Evolutionary conservation across 2,888 invertebrate species (phyloP).

Genomic region (Linyphia triangularis): DNA sequence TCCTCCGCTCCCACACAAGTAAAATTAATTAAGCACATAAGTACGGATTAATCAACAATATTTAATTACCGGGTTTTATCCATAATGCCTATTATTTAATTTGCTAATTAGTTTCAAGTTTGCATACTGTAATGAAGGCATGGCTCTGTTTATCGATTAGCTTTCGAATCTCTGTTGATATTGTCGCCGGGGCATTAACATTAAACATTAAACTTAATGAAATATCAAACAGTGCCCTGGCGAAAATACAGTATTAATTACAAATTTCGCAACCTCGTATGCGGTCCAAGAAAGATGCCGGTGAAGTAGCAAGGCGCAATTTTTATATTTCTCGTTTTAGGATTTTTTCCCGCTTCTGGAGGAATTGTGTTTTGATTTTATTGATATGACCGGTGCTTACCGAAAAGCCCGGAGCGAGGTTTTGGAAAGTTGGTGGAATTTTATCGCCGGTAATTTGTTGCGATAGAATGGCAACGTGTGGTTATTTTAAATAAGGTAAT

Average conservation of each 20-base stretch:
- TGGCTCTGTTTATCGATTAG: slow-evolving; percentile 66
- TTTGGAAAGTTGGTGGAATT: slow-evolving; percentile 44
- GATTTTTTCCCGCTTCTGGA: neutral
- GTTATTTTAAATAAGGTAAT: slow-evolving; percentile 67
- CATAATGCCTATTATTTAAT: slow-evolving; percentile 75
- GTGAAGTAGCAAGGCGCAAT: neutral
- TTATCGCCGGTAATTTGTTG: slow-evolving; percentile 60
- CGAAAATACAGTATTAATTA: slow-evolving; percentile 63
- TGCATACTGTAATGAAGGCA: slow-evolving; percentile 70
- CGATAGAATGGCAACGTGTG: slow-evolving; percentile 15
- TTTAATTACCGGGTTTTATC: slow-evolving; percentile 75
- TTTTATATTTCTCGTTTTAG: neutral
- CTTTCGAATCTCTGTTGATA: slow-evolving; percentile 70
- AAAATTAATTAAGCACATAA: slow-evolving; percentile 75
- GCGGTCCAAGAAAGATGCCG: neutral
- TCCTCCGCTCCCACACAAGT: slow-evolving; percentile 41
- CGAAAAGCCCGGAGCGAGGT: slow-evolving; percentile 21
- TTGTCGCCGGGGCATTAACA: slow-evolving; percentile 70
- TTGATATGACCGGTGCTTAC: slow-evolving; percentile 57
- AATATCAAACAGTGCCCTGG: slow-evolving; percentile 70
- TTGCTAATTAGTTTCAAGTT: slow-evolving; percentile 74
- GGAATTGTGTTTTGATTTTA: slow-evolving; percentile 70
- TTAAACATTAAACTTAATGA: slow-evolving; percentile 75
- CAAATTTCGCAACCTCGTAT: slow-evolving; percentile 43
- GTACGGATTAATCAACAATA: slow-evolving; percentile 75